Conservation (phyloP, 2,888 invertebrate genomes). For the Phortica okadai region DNA sequence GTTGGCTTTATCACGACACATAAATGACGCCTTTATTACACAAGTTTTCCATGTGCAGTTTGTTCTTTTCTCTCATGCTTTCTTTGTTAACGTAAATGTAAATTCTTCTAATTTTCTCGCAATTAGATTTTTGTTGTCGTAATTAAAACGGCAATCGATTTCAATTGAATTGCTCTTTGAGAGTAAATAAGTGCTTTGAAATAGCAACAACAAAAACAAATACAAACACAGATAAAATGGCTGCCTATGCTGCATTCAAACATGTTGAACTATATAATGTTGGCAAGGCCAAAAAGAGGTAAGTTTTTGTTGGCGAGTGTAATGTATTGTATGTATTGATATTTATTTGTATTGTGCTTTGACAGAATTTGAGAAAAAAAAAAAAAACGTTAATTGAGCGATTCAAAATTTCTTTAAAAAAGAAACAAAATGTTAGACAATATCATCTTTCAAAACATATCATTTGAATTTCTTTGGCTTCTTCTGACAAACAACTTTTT, state of each 20-base stretch:
- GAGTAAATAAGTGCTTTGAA: neutral
- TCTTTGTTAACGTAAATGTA: too few relatives aligned
- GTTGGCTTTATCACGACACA: neutral
- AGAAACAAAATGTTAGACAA: too few relatives aligned
- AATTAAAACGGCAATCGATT: conserved; percentile 39
- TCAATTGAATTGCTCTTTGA: neutral
- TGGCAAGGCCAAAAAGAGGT: conserved; percentile 96
- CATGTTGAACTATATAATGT: conserved; percentile 96
- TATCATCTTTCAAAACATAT: too few relatives aligned
- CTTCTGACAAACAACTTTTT: too few relatives aligned
- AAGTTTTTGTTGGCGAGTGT: conserved; percentile 66
- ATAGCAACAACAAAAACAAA: conserved; percentile 33
- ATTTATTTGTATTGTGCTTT: neutral
- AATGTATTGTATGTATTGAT: neutral
- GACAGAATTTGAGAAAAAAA: neutral
- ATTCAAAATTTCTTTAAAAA: neutral
- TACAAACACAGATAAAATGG: conserved; percentile 79
- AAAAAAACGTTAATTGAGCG: neutral
- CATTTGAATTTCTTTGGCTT: too few relatives aligned
- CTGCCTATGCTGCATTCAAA: conserved; percentile 94
- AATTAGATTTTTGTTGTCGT: conserved; percentile 54
- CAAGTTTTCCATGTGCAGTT: neutral
- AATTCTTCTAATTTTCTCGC: too few relatives aligned
- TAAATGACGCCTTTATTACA: neutral
- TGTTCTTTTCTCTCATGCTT: too few relatives aligned